Conservation (phyloP, 2,888 invertebrate genomes). For the Gryllus longicercus region DNA sequence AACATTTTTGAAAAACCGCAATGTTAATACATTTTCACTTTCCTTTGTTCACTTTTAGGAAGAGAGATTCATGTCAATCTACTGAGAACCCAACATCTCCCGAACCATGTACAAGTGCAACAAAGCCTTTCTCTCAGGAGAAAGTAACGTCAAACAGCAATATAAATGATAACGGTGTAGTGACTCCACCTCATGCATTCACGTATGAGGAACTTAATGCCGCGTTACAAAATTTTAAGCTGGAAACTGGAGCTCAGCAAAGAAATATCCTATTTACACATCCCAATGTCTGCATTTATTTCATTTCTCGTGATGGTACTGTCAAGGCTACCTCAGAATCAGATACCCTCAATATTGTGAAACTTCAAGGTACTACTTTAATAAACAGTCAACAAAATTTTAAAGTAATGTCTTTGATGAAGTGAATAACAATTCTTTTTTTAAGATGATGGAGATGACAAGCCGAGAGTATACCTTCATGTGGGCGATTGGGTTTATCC, state of each 20-base stretch:
- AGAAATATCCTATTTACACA: conserved; percentile 55
- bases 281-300: conserved; percentile 64
- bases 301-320: conserved; percentile 60
- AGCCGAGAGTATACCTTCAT: conserved; percentile 50
- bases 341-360: conserved; percentile 53
- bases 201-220: conserved; percentile 49
- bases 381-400: not conserved
- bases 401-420: not conserved
- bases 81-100: conserved; percentile 40
- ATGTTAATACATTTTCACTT: too few relatives aligned
- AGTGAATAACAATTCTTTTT: not conserved
- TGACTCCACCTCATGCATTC: conserved; percentile 36
- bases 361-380: conserved; percentile 44
- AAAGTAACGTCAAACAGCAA: conserved; percentile 43
- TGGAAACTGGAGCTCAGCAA: conserved; percentile 43
- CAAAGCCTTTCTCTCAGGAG: conserved; percentile 48
- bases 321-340: conserved; percentile 63
- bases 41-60: conserved; percentile 35
- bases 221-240: conserved; percentile 47
- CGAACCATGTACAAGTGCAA: conserved; percentile 37
- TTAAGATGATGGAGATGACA: conserved; percentile 26
- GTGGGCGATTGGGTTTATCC: conserved; percentile 70
- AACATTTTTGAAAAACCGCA: not conserved
- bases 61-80: conserved; percentile 46
- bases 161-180: not conserved